These are phyloP conservation scores for Corydoras maculifer DNA, from an alignment of 2,113 vertebrate genomes.

Conservation along the genomic window DNA sequence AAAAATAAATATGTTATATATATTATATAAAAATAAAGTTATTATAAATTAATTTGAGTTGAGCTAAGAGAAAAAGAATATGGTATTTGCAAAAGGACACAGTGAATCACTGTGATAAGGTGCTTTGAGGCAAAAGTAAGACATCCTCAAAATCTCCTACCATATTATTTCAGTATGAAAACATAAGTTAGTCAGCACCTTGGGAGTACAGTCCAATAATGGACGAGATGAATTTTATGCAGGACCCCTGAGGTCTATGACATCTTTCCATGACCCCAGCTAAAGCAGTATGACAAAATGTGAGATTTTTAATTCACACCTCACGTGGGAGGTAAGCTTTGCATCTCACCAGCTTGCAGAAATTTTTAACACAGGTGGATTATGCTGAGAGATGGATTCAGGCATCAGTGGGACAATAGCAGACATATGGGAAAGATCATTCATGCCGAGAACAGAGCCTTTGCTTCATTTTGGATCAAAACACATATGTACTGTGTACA, in stretches of 20 bases:
- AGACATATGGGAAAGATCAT: constrained; percentile 2
- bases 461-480: not conserved
- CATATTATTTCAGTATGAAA: not conserved
- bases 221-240: constrained; percentile 53
- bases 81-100: no score
- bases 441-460: constrained; percentile 2
- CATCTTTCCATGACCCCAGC: constrained; percentile 28
- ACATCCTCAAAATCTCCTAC: no score
- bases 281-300: constrained; percentile 51
- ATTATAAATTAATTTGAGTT: no score
- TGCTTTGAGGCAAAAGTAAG: no score
- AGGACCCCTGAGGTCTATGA: constrained; percentile 43
- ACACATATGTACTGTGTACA: not conserved
- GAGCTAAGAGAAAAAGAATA: no score
- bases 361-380: constrained; percentile 10
- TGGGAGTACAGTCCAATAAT: constrained; percentile 50
- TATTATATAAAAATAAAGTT: no score
- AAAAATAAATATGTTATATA: no score
- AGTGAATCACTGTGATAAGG: no score
- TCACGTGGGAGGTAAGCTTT: constrained; percentile 49
- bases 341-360: constrained; percentile 19
- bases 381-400: constrained; percentile 7
- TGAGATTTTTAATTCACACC: constrained; percentile 62
- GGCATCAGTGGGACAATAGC: constrained; percentile 34
- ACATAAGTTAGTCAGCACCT: constrained; percentile 47